Evolutionary conservation across 2,797 vertebrate species (phyloP).

Genomic region (Chelonia mydas): DNA sequence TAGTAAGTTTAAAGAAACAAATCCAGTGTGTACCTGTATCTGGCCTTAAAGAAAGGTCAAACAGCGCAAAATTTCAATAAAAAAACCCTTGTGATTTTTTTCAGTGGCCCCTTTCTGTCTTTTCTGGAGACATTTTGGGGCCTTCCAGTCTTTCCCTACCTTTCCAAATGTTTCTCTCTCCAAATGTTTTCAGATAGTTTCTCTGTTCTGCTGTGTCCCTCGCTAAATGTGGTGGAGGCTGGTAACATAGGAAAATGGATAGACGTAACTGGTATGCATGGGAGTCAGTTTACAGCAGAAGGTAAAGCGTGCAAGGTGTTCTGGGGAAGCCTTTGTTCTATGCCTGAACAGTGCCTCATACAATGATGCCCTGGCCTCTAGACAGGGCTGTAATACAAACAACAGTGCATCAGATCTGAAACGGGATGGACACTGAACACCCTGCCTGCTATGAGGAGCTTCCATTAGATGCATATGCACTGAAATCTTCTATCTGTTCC

Average conservation of each 20-base stretch:
- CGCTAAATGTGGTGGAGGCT: neutral
- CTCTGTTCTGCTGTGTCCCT: neutral
- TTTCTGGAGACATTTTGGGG: neutral
- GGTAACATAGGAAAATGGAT: neutral
- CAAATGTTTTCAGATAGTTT: neutral
- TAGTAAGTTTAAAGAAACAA: neutral
- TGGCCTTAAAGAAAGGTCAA: neutral
- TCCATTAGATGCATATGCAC: fast-evolving
- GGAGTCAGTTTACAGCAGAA: neutral
- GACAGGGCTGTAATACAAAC: neutral
- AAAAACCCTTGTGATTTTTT: fast-evolving
- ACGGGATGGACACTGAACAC: neutral
- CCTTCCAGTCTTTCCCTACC: neutral
- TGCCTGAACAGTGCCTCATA: too few species aligned
- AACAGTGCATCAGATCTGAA: neutral
- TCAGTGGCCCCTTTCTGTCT: fast-evolving
- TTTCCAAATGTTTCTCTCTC: neutral
- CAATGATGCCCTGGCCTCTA: neutral
- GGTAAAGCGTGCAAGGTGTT: neutral
- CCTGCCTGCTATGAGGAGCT: neutral
- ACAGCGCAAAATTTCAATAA: neutral
- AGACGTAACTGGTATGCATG: neutral
- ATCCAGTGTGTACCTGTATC: neutral
- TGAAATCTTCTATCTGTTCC: neutral
- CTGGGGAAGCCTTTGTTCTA: neutral